Evolutionary conservation across 2,113 vertebrate species (phyloP).

Genomic region (Plecotus auritus): DNA sequence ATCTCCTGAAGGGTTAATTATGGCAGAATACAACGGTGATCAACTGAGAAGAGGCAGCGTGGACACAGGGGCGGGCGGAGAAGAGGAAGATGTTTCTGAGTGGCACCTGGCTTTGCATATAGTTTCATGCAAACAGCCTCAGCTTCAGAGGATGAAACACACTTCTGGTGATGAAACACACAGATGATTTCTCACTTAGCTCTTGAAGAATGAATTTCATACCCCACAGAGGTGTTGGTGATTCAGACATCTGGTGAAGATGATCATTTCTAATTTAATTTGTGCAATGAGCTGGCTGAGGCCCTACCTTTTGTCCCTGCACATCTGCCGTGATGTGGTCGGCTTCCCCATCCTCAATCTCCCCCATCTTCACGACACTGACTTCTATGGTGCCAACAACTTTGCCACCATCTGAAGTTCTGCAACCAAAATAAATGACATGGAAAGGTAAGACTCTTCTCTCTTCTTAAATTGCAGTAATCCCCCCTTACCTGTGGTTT

Average conservation of each 20-base stretch:
- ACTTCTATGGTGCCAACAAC: slow-evolving; percentile 92
- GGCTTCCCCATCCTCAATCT: slow-evolving; percentile 90
- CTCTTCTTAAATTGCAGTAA: neutral
- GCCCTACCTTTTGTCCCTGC: slow-evolving; percentile 87
- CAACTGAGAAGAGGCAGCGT: neutral
- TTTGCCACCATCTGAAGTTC: slow-evolving; percentile 94
- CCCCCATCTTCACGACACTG: slow-evolving; percentile 93
- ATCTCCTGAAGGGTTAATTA: neutral
- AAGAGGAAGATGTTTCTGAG: neutral
- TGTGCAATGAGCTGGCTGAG: neutral
- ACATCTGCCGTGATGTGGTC: slow-evolving; percentile 88
- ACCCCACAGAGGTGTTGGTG: slow-evolving; percentile 58
- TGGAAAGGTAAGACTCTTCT: neutral
- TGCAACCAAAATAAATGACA: slow-evolving; percentile 71
- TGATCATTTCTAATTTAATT: slow-evolving; percentile 65
- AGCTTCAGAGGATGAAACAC: neutral
- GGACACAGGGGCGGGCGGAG: no score
- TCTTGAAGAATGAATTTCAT: slow-evolving; percentile 75
- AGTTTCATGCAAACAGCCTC: neutral
- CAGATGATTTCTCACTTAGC: slow-evolving; percentile 73
- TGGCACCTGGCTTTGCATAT: rapidly evolving
- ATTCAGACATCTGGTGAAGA: slow-evolving; percentile 57
- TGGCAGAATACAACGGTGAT: neutral
- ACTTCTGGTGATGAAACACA: neutral
- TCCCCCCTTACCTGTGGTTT: neutral